phyloP scores from a whole-genome alignment of 2,797 vertebrate species.

The Distichodus sexfasciatus region DNA sequence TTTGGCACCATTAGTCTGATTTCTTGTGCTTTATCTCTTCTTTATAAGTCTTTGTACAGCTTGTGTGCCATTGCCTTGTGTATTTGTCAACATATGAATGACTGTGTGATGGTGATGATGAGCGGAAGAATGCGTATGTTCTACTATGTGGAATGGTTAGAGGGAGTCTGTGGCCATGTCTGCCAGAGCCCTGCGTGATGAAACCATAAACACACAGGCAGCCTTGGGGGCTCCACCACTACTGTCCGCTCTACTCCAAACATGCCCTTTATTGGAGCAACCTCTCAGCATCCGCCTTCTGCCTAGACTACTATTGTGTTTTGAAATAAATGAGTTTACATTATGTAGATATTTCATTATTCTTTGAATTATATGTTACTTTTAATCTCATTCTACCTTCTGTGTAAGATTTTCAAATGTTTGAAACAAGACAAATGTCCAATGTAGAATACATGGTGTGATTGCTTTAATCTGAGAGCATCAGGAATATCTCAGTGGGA shows the following conservation, averaged over 20 bases:
- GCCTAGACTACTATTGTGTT: neutral
- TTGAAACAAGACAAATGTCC: no score
- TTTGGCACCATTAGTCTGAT: no score
- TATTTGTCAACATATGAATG: neutral
- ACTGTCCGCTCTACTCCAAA: neutral
- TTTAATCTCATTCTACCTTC: no score
- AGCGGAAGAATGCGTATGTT: neutral
- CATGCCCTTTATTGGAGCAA: slow-evolving; percentile 25
- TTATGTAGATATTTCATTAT: no score
- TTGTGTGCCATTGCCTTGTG: neutral
- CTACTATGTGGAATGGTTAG: slow-evolving; percentile 6
- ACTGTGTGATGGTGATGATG: neutral
- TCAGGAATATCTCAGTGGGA: no score
- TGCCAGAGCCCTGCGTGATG: slow-evolving; percentile 14
- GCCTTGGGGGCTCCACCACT: slow-evolving; percentile 1
- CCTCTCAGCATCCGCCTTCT: neutral
- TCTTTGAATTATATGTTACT: no score
- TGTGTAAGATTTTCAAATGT: no score
- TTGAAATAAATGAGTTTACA: neutral
- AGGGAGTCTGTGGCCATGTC: neutral
- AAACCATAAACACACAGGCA: slow-evolving; percentile 17
- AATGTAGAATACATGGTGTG: no score
- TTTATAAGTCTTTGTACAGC: neutral
- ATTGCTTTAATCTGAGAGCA: no score
- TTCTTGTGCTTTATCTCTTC: neutral